Conservation (phyloP, 2,888 invertebrate species). For the Laothoe populi region DNA sequence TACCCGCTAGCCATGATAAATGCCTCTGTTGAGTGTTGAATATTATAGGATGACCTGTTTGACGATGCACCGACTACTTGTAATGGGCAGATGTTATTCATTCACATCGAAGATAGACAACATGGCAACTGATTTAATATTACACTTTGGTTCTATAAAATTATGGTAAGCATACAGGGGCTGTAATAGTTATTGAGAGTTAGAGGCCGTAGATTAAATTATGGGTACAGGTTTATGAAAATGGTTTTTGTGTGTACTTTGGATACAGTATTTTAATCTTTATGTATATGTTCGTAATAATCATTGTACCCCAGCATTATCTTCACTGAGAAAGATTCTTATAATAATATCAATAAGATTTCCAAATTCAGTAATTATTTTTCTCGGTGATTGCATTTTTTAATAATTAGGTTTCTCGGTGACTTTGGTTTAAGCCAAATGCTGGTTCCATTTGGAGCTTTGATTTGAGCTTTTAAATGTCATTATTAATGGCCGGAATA, state of each 20-base stretch:
- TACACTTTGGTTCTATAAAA: conserved; percentile 4
- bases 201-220: neutral
- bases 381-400: too few species aligned
- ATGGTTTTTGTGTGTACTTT: neutral
- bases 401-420: too few species aligned
- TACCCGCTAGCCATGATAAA: conserved; percentile 61
- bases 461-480: neutral
- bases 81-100: conserved; percentile 74
- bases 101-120: conserved; percentile 50
- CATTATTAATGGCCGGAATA: too few species aligned
- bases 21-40: conserved; percentile 63
- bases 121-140: conserved; percentile 48
- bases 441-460: too few species aligned
- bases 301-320: too few species aligned
- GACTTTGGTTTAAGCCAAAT: too few species aligned
- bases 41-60: conserved; percentile 72
- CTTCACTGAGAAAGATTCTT: too few species aligned
- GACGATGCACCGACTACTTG: conserved; percentile 70
- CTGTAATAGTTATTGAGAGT: neutral
- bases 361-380: neutral
- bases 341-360: neutral
- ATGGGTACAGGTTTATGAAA: neutral
- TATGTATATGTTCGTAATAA: too few species aligned
- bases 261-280: neutral
- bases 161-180: neutral